Percentiles rank a stretch among this genome's conserved stretches.
Conservation (phyloP, 2,113 vertebrate genomes). For the Calyptommatus sinebrachiatus region DNA sequence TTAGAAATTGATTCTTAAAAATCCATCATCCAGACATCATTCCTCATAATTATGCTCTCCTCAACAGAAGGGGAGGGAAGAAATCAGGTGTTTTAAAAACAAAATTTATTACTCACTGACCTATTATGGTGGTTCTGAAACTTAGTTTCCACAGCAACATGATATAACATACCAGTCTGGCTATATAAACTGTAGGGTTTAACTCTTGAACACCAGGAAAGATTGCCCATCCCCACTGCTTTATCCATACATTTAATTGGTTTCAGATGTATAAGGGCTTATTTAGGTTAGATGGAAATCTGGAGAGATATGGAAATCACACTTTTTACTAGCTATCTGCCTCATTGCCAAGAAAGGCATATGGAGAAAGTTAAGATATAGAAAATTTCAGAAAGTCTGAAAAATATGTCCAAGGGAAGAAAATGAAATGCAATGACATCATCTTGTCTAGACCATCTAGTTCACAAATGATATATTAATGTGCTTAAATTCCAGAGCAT, state of each 20-base stretch:
- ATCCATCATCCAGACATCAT: constrained; percentile 67
- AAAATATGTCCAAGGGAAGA: not conserved
- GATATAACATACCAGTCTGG: constrained; percentile 52
- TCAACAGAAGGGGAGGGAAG: constrained; percentile 67
- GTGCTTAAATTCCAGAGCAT: not conserved
- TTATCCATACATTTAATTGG: not conserved
- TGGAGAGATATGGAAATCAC: not conserved
- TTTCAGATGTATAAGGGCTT: not conserved
- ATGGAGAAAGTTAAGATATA: constrained; percentile 14
- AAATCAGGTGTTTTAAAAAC: constrained; percentile 73
- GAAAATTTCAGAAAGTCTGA: not conserved
- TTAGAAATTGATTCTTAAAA: constrained; percentile 67
- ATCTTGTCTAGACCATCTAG: constrained; percentile 18
- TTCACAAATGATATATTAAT: not conserved
- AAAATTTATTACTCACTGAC: constrained; percentile 80
- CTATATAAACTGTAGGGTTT: constrained; percentile 61
- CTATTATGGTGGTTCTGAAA: constrained; percentile 68
- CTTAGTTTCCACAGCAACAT: constrained; percentile 79
- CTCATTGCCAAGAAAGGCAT: constrained; percentile 20
- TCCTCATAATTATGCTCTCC: constrained; percentile 75
- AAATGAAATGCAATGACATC: constrained; percentile 23
- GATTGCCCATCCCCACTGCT: fast-evolving
- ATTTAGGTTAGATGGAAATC: not conserved
- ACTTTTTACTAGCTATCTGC: not conserved
- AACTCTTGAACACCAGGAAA: constrained; percentile 59